Base-by-base conservation (phyloP, 2,113 vertebrate genomes). In the Cyprinus carpio region DNA sequence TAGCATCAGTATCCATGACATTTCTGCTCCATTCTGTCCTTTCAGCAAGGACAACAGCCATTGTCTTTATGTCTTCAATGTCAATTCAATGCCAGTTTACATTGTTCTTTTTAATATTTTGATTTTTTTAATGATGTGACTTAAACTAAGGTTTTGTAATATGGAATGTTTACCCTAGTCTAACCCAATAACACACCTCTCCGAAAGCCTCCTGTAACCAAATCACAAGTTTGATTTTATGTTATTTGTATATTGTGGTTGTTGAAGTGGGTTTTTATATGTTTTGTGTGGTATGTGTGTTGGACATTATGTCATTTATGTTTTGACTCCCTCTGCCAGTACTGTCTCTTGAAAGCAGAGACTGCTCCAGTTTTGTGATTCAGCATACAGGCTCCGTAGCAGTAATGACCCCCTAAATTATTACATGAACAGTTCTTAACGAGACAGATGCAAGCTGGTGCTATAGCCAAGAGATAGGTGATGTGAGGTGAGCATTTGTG, bases 321-420 rank as follows among this genome's bases (percentile, higher is more conserved):
- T 72, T 79, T 62, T 79, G 76, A 79, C 76, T 79, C 20, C 20
- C 23, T 40, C 56, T n/a, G 76, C 76, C 76, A 79, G 56, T 62
- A 40, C 56, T 79, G 76, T 62, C 76, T 79, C 12, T 18, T 79
- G 34, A 60, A 79, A 62, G 56, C 76, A 62, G 4, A 79, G 11
- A 16, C 34, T 79, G 12, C 23, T 25, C 7, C 76, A 25, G 56
- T 13, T 79, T 62, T 34, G 51, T 58, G 51, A 78, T 78, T 58
- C 75, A 78, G 75, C 75, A 58, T 78, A 34, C 13, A 75, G 72
- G 72, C 40, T 46, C 13, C 3, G 72, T 18, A 78, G 75, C 51
- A 78, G 29, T 78, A 58, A 78, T 78, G 51, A 58, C 72, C 29
- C 49, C 51, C 18, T 78, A 34, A 78, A 78, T 58, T 37, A 78